Evolutionary conservation across 2,113 vertebrate species (phyloP).

Genomic region (Chloebia gouldiae): DNA sequence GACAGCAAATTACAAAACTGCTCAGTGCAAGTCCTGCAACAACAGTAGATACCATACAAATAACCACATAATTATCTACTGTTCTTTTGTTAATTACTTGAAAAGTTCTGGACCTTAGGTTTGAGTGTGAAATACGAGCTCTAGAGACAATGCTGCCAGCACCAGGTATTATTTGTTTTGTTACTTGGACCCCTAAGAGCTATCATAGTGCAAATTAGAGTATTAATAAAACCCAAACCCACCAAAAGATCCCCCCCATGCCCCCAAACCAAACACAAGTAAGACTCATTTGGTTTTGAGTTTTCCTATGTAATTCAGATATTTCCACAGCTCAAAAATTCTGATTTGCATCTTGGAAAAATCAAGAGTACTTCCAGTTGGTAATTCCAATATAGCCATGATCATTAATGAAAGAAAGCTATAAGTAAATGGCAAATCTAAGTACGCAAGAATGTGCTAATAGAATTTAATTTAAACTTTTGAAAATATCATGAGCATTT

Average conservation of each 20-base stretch:
- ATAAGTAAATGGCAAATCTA: neutral
- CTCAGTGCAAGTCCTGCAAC: neutral
- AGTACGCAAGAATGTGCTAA: neutral
- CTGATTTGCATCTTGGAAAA: neutral
- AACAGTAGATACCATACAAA: neutral
- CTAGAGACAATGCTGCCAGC: neutral
- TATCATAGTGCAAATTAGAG: neutral
- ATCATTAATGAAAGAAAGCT: neutral
- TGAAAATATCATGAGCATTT: neutral
- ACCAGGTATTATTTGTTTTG: neutral
- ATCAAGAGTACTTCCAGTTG: neutral
- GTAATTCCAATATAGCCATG: neutral
- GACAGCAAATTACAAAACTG: neutral
- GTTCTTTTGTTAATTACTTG: neutral
- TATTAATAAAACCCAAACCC: neutral
- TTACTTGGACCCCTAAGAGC: neutral
- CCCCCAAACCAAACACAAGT: neutral
- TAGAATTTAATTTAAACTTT: neutral
- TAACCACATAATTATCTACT: neutral
- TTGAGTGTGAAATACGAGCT: neutral
- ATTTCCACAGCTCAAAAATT: neutral
- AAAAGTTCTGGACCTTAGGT: neutral
- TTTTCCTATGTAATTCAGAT: neutral
- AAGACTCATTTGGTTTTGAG: neutral
- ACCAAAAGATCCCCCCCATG: fast-evolving